phyloP scores from a whole-genome alignment of 1,140 invertebrate genomes.

The Oryzaephilus surinamensis region DNA sequence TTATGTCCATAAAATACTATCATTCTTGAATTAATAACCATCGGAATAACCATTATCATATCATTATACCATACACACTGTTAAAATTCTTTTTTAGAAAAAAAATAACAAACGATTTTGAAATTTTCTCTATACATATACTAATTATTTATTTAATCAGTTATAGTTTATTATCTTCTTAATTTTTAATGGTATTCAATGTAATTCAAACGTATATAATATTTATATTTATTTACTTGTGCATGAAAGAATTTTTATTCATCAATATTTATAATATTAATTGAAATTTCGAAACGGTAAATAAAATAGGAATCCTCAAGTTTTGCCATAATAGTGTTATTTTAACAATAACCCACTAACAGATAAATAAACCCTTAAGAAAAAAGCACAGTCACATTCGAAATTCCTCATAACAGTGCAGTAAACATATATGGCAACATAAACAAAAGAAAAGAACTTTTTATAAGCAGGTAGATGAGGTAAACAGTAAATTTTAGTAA shows the following conservation, averaged over 20 bases:
- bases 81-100: constrained; percentile 1
- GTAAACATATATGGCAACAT: constrained; percentile 15
- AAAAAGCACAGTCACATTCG: not conserved
- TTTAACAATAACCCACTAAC: not conserved
- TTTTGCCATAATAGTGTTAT: not conserved
- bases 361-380: not conserved
- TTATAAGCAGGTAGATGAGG: constrained; percentile 15
- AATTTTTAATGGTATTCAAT: constrained; percentile 3
- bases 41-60: constrained; percentile 32
- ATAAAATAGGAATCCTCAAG: not conserved
- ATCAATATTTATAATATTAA: no score
- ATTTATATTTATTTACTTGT: not conserved
- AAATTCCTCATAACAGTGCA: constrained; percentile 9
- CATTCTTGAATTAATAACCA: constrained; percentile 32
- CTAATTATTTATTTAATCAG: no score
- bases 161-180: not conserved
- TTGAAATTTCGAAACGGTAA: not conserved
- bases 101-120: not conserved
- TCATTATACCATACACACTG: constrained; percentile 21
- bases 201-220: not conserved
- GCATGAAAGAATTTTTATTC: no score
- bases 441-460: constrained; percentile 10
- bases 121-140: not conserved
- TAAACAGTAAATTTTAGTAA: constrained; percentile 18
- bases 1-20: constrained; percentile 35